phyloP scores from a whole-genome alignment of 2,113 vertebrate species.

The Sphyrna mokarran region DNA sequence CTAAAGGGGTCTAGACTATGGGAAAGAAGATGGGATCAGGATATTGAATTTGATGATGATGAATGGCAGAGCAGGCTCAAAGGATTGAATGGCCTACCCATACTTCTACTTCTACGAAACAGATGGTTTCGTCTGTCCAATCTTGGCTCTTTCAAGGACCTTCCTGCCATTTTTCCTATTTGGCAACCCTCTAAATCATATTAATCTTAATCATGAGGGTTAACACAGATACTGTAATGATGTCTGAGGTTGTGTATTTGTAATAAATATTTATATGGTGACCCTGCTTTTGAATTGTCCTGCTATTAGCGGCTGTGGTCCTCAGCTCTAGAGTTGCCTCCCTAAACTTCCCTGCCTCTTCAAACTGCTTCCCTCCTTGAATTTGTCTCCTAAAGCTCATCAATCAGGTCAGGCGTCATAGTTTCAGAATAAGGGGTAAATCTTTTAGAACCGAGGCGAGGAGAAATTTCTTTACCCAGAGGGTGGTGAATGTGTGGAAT shows the following conservation, averaged over 20 bases:
- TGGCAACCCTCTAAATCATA: neutral
- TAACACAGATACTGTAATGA: neutral
- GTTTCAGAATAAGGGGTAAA: too few relatives aligned
- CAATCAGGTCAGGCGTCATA: too few relatives aligned
- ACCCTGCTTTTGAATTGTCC: neutral
- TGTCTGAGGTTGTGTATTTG: too few relatives aligned
- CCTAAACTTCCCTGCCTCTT: neutral
- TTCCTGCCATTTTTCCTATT: neutral
- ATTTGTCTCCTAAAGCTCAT: neutral
- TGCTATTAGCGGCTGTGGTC: neutral
- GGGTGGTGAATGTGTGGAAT: too few relatives aligned
- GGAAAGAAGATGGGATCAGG: too few relatives aligned
- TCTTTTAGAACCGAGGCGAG: too few relatives aligned
- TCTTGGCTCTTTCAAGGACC: neutral
- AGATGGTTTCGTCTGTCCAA: neutral
- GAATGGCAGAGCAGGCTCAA: too few relatives aligned
- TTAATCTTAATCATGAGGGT: neutral
- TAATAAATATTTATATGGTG: neutral
- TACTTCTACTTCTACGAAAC: too few relatives aligned
- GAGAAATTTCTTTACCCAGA: too few relatives aligned
- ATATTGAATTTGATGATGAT: too few relatives aligned
- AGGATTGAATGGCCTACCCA: too few relatives aligned
- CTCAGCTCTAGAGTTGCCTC: neutral
- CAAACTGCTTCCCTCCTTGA: neutral
- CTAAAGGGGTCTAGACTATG: too few relatives aligned